phyloP scores from a whole-genome alignment of 2,113 vertebrate species.

The Trematocara nigrifrons region DNA sequence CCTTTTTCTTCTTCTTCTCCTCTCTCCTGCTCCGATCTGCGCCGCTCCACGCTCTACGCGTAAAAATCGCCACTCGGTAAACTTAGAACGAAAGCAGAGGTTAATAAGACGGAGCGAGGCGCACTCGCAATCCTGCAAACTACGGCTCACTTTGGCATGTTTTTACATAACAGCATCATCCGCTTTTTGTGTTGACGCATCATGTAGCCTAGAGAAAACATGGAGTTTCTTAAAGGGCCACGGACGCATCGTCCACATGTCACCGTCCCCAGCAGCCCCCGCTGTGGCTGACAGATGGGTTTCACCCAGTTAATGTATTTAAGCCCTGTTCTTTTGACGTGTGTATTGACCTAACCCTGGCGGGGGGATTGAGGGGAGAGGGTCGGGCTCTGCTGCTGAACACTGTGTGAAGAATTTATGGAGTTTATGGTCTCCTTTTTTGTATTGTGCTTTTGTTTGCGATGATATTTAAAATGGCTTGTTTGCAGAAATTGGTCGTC shows the following conservation, averaged over 20 bases:
- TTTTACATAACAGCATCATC: conserved; percentile 81
- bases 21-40: conserved; percentile 25
- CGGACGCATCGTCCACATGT: conserved; percentile 48
- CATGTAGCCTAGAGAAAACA: conserved; percentile 72
- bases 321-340: conserved; percentile 19
- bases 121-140: conserved; percentile 22
- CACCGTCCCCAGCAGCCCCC: conserved; percentile 30
- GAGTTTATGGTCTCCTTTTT: not conserved
- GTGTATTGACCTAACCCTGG: conserved; percentile 8
- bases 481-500: not conserved
- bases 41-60: conserved; percentile 8
- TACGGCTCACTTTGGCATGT: conserved; percentile 63
- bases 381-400: not conserved
- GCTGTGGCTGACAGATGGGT: conserved; percentile 45
- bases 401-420: not conserved
- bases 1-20: not conserved
- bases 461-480: not conserved
- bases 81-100: not conserved
- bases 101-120: not conserved
- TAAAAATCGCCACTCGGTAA: not conserved
- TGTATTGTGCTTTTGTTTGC: not conserved
- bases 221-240: conserved; percentile 84
- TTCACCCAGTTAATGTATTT: conserved; percentile 14
- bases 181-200: conserved; percentile 78
- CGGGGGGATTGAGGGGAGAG: not conserved